Evolutionary conservation across 2,113 vertebrate species (phyloP).

Genomic region (Nannospalax galili): DNA sequence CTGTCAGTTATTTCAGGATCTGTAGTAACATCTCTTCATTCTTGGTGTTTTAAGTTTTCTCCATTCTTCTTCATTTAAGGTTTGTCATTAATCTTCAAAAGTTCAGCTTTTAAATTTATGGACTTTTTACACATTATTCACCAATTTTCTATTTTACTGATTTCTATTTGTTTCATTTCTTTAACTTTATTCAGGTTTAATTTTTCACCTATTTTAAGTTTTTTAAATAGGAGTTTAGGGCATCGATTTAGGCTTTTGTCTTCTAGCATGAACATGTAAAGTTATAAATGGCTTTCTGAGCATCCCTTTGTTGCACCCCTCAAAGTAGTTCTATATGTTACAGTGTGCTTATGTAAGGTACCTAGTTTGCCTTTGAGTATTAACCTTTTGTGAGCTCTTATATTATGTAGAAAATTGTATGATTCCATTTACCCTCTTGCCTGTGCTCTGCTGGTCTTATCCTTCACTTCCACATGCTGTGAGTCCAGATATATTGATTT

Average conservation of each 20-base stretch:
- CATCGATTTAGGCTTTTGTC: not conserved
- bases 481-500: not conserved
- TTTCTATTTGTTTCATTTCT: not conserved
- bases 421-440: not conserved
- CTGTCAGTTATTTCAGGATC: not conserved
- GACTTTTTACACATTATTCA: not conserved
- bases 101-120: not conserved
- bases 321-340: not conserved
- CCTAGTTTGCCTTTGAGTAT: not conserved
- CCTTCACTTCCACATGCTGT: not conserved
- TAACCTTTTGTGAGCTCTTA: not conserved
- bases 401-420: not conserved
- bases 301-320: not conserved
- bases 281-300: not conserved
- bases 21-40: not conserved
- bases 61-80: not conserved
- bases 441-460: not conserved
- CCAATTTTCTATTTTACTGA: not conserved
- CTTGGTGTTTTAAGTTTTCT: not conserved
- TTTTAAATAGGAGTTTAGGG: not conserved
- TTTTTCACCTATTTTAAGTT: not conserved
- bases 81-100: not conserved
- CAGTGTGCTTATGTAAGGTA: not conserved
- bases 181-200: not conserved
- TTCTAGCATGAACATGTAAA: not conserved